Evolutionary conservation across 2,797 vertebrate species (phyloP).

Genomic region (Dendrocincla fuliginosa): DNA sequence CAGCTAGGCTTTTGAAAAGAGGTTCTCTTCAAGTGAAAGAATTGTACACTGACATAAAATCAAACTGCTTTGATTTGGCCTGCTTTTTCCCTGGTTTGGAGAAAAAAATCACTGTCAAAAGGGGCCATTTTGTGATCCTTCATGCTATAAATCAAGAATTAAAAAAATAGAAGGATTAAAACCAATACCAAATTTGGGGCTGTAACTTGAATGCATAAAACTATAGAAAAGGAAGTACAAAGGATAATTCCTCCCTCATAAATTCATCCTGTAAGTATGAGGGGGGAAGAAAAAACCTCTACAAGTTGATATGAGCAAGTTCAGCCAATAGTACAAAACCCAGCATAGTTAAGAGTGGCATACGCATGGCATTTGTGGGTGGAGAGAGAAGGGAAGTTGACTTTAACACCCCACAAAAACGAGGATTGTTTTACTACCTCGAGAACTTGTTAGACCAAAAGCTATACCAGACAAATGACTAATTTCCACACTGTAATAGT

Average conservation of each 20-base stretch:
- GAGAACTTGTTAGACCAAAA: slow-evolving; percentile 53
- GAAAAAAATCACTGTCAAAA: neutral
- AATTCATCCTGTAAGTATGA: neutral
- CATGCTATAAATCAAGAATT: neutral
- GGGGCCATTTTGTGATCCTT: neutral
- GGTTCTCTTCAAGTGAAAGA: neutral
- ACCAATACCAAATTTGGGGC: neutral
- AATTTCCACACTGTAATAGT: slow-evolving; percentile 48
- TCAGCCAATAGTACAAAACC: neutral
- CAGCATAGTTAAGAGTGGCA: neutral
- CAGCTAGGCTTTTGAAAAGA: neutral
- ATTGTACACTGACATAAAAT: neutral
- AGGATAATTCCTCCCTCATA: neutral
- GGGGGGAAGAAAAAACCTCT: accelerated
- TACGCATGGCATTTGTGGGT: neutral
- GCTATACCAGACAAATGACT: slow-evolving; percentile 58
- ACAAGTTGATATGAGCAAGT: neutral
- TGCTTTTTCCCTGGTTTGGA: neutral
- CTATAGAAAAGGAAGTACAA: neutral
- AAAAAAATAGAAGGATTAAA: neutral
- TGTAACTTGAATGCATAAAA: neutral
- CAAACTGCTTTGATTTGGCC: neutral
- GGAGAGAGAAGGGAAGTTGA: neutral
- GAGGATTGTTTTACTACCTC: slow-evolving; percentile 34
- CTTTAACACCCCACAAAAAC: slow-evolving; percentile 45